Base-by-base conservation (phyloP, 2,797 vertebrate genomes). In the Erpetoichthys calabaricus region DNA sequence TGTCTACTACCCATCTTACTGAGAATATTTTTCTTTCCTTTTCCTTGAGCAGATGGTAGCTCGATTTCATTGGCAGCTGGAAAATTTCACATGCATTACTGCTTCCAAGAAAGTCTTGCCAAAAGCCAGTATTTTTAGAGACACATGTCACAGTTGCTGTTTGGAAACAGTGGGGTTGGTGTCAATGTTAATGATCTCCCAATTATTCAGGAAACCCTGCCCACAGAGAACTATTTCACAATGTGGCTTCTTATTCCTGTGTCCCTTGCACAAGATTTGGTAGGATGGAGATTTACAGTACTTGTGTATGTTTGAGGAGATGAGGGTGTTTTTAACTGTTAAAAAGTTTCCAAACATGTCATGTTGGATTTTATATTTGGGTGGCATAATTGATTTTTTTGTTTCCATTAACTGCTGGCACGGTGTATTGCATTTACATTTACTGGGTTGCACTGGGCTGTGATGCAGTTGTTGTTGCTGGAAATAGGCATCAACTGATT, bases 51-150 rank as follows among this genome's bases (percentile, higher is more conserved):
- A 54, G 53, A 54, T 54, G 53, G 62, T 45, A 65, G 43, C 59
- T 62, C 44, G 68, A 61, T 70, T 65, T 76, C 73, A 61, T 67
- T 71, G 73, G 70, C 73, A 74, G 63, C 70, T 81, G 77, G 78
- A 80, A 80, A 80, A 73, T 74, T 79, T 81, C 74, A 65, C 70
- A 68, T 42, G 8, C 64, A 46, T 68, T 64, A 63, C 62, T 68
- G 60, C 67, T 72, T 78, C 75, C 76, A 77, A 43, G 64, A 43
- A 68, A 56, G 62, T 67, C 60, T 72, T 79, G 76, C 73, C 78
- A 77, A 70, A 67, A 76, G 72, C 70, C 66, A 58, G 54, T 80
- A 76, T 80, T 80, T 84, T 80, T 80, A 81, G 71, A 63, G 51
- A 50, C 63, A 63, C 61, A 51, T 73, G 71, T 73, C 72, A 67